Evolutionary conservation across 1,140 invertebrate genomes (phyloP), one percentile per base, ranked within the genome.

Genomic region (Propsilocerus akamusi): DNA sequence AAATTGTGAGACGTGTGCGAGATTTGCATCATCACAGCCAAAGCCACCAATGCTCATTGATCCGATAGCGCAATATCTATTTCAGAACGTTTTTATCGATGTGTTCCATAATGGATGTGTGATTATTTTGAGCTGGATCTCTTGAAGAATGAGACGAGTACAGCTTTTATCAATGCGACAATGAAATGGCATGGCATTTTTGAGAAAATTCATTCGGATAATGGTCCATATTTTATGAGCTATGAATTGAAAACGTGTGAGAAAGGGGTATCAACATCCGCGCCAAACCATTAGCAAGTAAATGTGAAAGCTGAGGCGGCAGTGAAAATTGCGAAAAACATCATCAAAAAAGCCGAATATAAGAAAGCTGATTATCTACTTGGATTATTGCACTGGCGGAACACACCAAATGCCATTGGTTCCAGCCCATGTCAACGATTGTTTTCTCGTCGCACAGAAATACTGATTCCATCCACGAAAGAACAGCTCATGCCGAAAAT

Each of bases 271-370:
- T 12, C 53, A 1, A 58, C 56, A 6, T 59, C 57, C 17, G 53
- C 53, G n/a, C 59, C 59, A 26, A 46, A 59, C 25, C 57, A 57
- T 49, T 51, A 54, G 25, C 55, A 56, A 51, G 55, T 54, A 12
- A 62, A 63, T n/a, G n/a, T n/a, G n/a, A n/a, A n/a, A n/a, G n/a
- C n/a, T n/a, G n/a, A n/a, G n/a, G n/a, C n/a, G n/a, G 51, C 5
- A 55, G 61, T 10, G n/a, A 59, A 60, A 48, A 56, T 56, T 6
- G 53, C 56, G n/a, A 59, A 61, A 53, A 55, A 49, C 10, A 46
- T 57, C 5, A 46, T 59, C n/a, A 56, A 51, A 52, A 62, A 61
- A 54, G 50, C 48, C n/a, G n/a, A n/a, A n/a, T n/a, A n/a, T n/a
- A n/a, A n/a, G n/a, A n/a, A n/a, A n/a, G n/a, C n/a, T n/a, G n/a